These are phyloP conservation scores for Cairina moschata DNA, from an alignment of 2,113 vertebrate species.

Conservation along the genomic window DNA sequence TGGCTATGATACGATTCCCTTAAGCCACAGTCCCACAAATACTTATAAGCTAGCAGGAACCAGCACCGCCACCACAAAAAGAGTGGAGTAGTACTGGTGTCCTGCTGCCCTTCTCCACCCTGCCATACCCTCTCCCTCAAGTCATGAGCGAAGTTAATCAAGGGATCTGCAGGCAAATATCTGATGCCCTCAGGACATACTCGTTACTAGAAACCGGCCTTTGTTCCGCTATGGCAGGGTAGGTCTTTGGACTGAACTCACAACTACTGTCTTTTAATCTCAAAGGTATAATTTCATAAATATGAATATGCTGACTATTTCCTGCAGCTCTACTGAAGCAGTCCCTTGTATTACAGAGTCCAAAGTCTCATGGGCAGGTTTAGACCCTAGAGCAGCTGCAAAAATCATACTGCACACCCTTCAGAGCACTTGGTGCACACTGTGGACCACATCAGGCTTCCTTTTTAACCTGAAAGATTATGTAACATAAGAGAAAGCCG, in stretches of 20 bases:
- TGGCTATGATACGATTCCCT: background rate
- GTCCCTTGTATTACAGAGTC: background rate
- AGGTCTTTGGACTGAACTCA: fast-evolving
- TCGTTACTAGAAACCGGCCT: background rate
- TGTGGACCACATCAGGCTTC: background rate
- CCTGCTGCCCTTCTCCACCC: background rate
- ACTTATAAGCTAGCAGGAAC: background rate
- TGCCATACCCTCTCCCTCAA: background rate
- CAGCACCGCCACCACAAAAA: background rate
- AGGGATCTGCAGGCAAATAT: background rate
- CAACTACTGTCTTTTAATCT: background rate
- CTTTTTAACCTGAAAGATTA: background rate
- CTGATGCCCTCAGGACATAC: background rate
- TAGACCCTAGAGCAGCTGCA: background rate
- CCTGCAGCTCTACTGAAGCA: background rate
- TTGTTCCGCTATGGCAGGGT: background rate
- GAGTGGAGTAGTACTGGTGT: background rate
- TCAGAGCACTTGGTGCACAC: background rate
- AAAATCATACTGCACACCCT: background rate
- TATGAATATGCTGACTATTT: background rate
- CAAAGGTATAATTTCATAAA: background rate
- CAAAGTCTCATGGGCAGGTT: background rate
- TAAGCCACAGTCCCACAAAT: background rate
- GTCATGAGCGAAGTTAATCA: background rate
- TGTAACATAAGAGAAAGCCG: background rate